Evolutionary conservation across 1,140 invertebrate genomes (phyloP).

Genomic region (Oryctes rhinoceros): DNA sequence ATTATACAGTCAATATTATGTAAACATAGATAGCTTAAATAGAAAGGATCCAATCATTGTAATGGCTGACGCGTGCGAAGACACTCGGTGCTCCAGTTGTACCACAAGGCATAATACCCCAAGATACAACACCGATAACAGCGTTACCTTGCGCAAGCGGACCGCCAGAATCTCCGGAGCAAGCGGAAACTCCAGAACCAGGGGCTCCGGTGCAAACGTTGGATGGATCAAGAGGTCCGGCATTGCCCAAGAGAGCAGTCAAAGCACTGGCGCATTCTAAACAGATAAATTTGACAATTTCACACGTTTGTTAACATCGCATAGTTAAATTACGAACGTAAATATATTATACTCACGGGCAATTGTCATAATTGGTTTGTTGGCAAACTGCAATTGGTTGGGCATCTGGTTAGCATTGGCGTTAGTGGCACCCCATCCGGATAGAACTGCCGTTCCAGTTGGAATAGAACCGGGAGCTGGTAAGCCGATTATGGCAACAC

Average conservation of each 20-base stretch:
- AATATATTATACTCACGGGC: neutral
- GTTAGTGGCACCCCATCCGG: slow-evolving; percentile 61
- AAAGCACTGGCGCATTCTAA: slow-evolving; percentile 43
- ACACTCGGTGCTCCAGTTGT: slow-evolving; percentile 70
- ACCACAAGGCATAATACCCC: slow-evolving; percentile 77
- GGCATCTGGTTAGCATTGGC: neutral
- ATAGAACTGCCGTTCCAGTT: slow-evolving; percentile 53
- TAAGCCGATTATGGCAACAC: slow-evolving; percentile 64
- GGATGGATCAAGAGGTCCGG: slow-evolving; percentile 51
- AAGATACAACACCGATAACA: slow-evolving; percentile 77
- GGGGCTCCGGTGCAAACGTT: slow-evolving; percentile 19
- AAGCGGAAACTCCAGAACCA: slow-evolving; percentile 51
- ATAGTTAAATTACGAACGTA: neutral
- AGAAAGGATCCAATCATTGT: slow-evolving; percentile 57
- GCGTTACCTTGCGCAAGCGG: slow-evolving; percentile 65
- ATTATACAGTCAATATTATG: neutral
- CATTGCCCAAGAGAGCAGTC: slow-evolving; percentile 33
- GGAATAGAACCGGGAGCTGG: slow-evolving; percentile 58
- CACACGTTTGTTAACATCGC: neutral
- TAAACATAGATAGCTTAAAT: neutral
- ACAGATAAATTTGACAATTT: neutral
- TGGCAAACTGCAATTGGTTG: neutral
- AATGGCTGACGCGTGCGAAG: slow-evolving; percentile 71
- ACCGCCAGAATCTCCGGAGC: slow-evolving; percentile 74
- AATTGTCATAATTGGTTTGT: neutral